phyloP scores from a whole-genome alignment of 2,888 invertebrate genomes.

The Lasius fuliginosus region DNA sequence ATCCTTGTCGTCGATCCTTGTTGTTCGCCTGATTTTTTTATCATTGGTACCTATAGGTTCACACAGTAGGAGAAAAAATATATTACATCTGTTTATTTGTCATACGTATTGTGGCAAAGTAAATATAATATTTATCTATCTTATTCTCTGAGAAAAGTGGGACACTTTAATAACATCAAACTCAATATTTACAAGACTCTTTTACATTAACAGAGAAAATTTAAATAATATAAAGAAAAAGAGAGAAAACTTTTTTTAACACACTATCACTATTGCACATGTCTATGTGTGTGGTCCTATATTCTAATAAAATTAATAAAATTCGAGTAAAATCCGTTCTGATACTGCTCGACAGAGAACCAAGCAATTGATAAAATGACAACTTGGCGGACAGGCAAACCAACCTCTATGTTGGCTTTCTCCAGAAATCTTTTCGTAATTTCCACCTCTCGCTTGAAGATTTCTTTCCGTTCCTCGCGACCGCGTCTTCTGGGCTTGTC shows the following conservation, averaged over 20 bases:
- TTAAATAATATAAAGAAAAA: neutral
- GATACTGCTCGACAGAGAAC: neutral
- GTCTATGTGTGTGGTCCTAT: neutral
- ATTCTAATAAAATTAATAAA: neutral
- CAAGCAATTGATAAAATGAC: neutral
- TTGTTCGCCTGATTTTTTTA: constrained; percentile 70
- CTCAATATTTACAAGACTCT: neutral
- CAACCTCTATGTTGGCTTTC: constrained; percentile 84
- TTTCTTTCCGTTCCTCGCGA: constrained; percentile 85
- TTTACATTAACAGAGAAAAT: constrained; percentile 5
- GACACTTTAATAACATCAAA: neutral
- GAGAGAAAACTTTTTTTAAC: neutral
- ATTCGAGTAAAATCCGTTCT: neutral
- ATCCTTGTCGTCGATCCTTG: constrained; percentile 77
- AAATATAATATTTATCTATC: constrained; percentile 12
- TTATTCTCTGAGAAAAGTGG: neutral
- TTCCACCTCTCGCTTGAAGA: constrained; percentile 85
- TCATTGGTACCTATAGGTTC: constrained; percentile 79
- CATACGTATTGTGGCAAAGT: neutral
- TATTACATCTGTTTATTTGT: neutral
- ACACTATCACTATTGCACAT: neutral
- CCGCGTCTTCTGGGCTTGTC: constrained; percentile 87
- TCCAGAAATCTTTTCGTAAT: constrained; percentile 85
- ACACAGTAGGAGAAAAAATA: constrained; percentile 4
- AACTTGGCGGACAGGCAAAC: constrained; percentile 10